Percentiles rank a stretch among this genome's conserved stretches.
Evolutionary conservation across 1,140 invertebrate species (phyloP).

Genomic region (Thaumatotibia leucotreta): DNA sequence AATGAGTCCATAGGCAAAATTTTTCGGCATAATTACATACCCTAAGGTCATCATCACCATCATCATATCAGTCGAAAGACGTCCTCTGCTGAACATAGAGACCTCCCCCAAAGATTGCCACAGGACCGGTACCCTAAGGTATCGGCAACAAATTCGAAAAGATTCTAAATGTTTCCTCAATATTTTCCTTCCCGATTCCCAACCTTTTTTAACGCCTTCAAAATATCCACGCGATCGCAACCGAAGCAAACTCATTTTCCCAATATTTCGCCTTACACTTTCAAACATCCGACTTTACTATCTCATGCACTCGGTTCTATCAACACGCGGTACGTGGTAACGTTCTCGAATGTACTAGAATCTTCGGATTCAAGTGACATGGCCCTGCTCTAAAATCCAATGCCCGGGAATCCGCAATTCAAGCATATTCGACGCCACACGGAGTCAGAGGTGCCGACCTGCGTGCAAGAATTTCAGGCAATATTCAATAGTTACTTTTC

Average conservation of each 20-base stretch:
- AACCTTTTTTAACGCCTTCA: background rate
- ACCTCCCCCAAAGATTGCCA: too few relatives aligned
- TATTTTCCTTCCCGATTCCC: too few relatives aligned
- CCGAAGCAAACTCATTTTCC: background rate
- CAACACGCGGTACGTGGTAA: background rate
- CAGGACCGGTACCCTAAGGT: too few relatives aligned
- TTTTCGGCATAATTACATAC: too few relatives aligned
- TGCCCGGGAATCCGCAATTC: background rate
- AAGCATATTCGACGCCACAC: background rate
- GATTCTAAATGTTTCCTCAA: too few relatives aligned
- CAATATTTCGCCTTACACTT: slow-evolving; percentile 5
- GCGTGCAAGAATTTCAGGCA: background rate
- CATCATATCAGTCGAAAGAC: too few relatives aligned
- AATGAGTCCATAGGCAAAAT: too few relatives aligned
- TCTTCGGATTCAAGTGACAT: background rate
- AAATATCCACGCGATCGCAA: background rate
- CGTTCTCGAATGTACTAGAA: background rate
- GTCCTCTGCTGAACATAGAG: too few relatives aligned
- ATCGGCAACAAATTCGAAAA: too few relatives aligned
- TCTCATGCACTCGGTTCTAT: background rate
- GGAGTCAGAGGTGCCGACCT: background rate
- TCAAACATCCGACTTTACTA: background rate
- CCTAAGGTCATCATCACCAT: too few relatives aligned
- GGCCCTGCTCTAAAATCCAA: background rate
- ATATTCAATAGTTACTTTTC: background rate